A percentile compares a stretch with the other conserved stretches of the same genome.
phyloP scores from a whole-genome alignment of 2,113 vertebrate genomes.

The Rhodinocichla rosea region DNA sequence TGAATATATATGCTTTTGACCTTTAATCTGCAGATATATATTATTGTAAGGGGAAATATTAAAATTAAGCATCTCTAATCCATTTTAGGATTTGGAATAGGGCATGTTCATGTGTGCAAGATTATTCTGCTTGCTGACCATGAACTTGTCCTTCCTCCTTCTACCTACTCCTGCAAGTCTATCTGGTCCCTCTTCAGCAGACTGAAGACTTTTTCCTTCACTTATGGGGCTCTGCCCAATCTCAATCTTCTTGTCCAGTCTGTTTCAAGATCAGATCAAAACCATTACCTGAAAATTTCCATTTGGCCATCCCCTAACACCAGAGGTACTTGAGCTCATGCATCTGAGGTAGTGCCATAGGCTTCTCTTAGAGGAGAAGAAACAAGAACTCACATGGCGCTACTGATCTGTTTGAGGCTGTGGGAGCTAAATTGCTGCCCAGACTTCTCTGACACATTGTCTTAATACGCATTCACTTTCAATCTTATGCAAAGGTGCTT shows the following conservation, averaged over 20 bases:
- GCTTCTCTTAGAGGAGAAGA: background rate
- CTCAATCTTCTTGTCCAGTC: background rate
- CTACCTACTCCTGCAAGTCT: background rate
- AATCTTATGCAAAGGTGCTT: background rate
- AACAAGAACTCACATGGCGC: background rate
- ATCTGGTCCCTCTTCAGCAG: background rate
- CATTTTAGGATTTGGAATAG: background rate
- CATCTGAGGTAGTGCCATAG: accelerated
- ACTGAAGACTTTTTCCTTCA: background rate
- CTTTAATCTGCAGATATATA: background rate
- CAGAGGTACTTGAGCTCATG: background rate
- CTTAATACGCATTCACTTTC: background rate
- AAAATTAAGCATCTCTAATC: background rate
- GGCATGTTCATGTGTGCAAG: background rate
- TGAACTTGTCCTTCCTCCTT: background rate
- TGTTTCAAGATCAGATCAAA: background rate
- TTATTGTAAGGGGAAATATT: background rate
- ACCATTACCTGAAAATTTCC: background rate
- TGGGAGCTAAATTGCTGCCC: background rate
- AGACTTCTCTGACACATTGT: background rate
- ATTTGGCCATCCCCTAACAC: accelerated
- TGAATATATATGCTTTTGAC: background rate
- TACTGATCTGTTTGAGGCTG: background rate
- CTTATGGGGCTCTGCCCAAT: background rate
- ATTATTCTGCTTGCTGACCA: background rate